Evolutionary conservation across 2,888 invertebrate genomes (phyloP).

Genomic region (Hyposoter didymator): DNA sequence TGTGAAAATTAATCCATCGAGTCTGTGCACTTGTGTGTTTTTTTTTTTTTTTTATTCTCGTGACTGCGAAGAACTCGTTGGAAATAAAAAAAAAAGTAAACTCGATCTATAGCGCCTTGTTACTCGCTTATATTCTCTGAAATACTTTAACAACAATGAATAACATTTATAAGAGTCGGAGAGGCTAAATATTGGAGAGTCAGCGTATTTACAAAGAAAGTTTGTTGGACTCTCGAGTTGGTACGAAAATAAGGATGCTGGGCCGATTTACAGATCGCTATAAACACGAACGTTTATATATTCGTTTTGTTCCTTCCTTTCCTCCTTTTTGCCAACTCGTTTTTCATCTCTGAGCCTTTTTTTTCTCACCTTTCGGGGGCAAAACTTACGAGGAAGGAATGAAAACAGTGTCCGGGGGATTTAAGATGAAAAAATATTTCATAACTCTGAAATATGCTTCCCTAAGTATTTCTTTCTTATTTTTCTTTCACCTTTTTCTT

Average conservation of each 20-base stretch:
- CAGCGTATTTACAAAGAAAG: slow-evolving; percentile 65
- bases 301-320: slow-evolving; percentile 38
- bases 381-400: slow-evolving; percentile 63
- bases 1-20: background rate
- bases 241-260: slow-evolving; percentile 68
- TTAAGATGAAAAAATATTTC: slow-evolving; percentile 68
- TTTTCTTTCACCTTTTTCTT: slow-evolving; percentile 41
- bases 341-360: background rate
- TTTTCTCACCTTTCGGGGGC: slow-evolving; percentile 13
- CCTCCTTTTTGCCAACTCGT: background rate
- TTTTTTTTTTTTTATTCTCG: slow-evolving; percentile 2
- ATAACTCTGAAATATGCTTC: slow-evolving; percentile 63
- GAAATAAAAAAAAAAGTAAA: slow-evolving; percentile 38
- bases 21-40: slow-evolving; percentile 18
- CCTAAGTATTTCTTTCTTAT: slow-evolving; percentile 54
- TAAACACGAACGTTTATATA: slow-evolving; percentile 23
- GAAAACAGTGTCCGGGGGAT: slow-evolving; percentile 56
- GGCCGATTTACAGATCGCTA: slow-evolving; percentile 57
- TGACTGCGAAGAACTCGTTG: slow-evolving; percentile 18
- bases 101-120: slow-evolving; percentile 46
- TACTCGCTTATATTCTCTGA: slow-evolving; percentile 66
- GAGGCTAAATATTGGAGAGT: slow-evolving; percentile 58
- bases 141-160: slow-evolving; percentile 68
- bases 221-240: slow-evolving; percentile 58
- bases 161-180: slow-evolving; percentile 64